A percentile compares a stretch with the other conserved stretches of the same genome.
Conservation (phyloP, 2,888 invertebrate species). For the Erebia epiphron region DNA sequence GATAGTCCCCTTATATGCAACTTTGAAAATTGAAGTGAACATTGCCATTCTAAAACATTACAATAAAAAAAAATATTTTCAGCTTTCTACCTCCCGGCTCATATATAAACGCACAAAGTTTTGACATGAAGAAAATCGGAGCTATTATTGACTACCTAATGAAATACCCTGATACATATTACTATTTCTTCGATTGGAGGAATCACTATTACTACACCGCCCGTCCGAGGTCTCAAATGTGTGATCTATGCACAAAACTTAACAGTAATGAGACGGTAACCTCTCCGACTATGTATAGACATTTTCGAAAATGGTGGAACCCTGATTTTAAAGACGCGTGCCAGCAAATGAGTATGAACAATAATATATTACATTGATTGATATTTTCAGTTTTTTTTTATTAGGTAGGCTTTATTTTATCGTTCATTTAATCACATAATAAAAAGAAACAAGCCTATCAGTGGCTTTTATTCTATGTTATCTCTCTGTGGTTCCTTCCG, state of each 20-base stretch:
- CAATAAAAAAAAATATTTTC: constrained; percentile 43
- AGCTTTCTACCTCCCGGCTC: constrained; percentile 71
- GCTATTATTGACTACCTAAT: constrained; percentile 67
- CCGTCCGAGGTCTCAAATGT: constrained; percentile 54
- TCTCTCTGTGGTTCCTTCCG: too few relatives aligned
- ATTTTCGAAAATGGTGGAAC: constrained; percentile 68
- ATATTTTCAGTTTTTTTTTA: not conserved
- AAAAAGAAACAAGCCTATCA: not conserved
- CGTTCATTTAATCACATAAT: not conserved
- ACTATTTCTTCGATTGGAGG: constrained; percentile 70
- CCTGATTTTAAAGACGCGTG: constrained; percentile 57
- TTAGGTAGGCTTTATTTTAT: not conserved
- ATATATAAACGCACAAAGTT: constrained; percentile 59
- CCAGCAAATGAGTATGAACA: constrained; percentile 40
- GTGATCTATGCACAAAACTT: constrained; percentile 62
- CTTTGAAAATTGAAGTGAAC: too few relatives aligned
- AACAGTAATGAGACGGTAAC: constrained; percentile 45
- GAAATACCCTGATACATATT: constrained; percentile 55
- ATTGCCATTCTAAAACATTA: too few relatives aligned
- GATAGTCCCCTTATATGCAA: too few relatives aligned
- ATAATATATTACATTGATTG: constrained; percentile 33
- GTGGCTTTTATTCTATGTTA: too few relatives aligned
- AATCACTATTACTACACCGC: constrained; percentile 61
- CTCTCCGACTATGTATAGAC: constrained; percentile 36
- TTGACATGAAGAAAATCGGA: constrained; percentile 61